Evolutionary conservation across 2,797 vertebrate genomes (phyloP).

Genomic region (Bryconaethiops microstoma): DNA sequence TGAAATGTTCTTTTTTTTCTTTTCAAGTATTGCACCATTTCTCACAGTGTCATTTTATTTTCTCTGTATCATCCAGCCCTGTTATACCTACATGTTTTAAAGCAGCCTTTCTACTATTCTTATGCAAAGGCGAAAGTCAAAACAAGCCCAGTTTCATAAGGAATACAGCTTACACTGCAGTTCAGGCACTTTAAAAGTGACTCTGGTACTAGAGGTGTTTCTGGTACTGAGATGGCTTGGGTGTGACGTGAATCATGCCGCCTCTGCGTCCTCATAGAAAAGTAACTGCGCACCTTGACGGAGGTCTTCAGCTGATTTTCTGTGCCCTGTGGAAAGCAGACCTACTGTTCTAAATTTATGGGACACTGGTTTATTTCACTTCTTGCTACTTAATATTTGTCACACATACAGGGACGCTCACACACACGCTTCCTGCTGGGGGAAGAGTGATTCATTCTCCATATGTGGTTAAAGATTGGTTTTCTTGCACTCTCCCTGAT

Average conservation of each 20-base stretch:
- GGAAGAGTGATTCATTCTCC: constrained; percentile 64
- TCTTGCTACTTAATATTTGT: constrained; percentile 5
- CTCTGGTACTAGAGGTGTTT: background rate
- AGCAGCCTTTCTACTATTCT: too few relatives aligned
- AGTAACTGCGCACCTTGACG: background rate
- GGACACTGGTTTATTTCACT: constrained; percentile 1
- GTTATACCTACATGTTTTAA: too few relatives aligned
- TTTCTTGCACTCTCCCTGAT: constrained; percentile 41
- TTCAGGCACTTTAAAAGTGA: background rate
- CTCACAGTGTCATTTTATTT: background rate
- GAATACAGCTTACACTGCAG: background rate
- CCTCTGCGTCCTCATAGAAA: background rate
- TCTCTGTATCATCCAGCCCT: too few relatives aligned
- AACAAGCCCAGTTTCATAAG: background rate
- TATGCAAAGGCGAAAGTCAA: too few relatives aligned
- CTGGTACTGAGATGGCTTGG: background rate
- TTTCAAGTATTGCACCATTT: background rate
- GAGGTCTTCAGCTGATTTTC: background rate
- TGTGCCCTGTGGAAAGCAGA: constrained; percentile 25
- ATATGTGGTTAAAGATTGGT: constrained; percentile 41
- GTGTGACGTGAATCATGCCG: background rate
- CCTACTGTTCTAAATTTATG: constrained; percentile 2
- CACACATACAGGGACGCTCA: background rate
- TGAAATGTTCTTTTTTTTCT: too few relatives aligned
- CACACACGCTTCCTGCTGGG: constrained; percentile 23